Conservation (phyloP, 2,888 invertebrate genomes). For the Andrena camellia region DNA sequence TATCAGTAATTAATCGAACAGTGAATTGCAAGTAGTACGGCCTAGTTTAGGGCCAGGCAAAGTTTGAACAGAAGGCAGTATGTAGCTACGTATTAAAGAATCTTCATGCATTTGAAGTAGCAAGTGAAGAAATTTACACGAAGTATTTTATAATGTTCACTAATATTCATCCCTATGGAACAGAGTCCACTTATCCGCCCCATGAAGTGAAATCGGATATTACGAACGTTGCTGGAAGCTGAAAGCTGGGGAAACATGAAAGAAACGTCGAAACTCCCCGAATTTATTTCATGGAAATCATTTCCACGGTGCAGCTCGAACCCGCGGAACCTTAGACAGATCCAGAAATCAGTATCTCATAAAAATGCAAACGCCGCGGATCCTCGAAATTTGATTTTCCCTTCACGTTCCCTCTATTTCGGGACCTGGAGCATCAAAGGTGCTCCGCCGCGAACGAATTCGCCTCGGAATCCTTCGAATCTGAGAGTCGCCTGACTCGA, state of each 20-base stretch:
- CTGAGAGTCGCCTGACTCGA: not conserved
- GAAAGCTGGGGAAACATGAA: not conserved
- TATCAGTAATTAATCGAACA: not conserved
- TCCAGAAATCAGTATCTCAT: not conserved
- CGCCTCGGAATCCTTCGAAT: not conserved
- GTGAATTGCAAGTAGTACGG: not conserved
- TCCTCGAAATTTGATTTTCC: not conserved
- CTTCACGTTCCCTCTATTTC: not conserved
- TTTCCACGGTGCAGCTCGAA: not conserved
- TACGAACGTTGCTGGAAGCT: too few relatives aligned
- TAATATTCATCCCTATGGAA: too few relatives aligned
- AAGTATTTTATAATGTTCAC: too few relatives aligned
- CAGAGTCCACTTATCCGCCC: too few relatives aligned
- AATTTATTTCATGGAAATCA: conserved; percentile 19
- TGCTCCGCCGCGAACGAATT: not conserved
- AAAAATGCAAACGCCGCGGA: not conserved
- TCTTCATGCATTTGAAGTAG: too few relatives aligned
- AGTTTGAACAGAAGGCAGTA: not conserved
- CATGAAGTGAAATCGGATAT: too few relatives aligned
- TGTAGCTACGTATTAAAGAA: too few relatives aligned
- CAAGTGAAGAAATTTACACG: too few relatives aligned
- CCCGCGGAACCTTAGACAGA: conserved; percentile 3
- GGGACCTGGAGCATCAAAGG: conserved; percentile 2
- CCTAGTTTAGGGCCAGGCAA: not conserved
- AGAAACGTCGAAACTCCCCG: not conserved